Base-by-base conservation (phyloP, 1,140 invertebrate species). In the Hylaeus anthracinus region DNA sequence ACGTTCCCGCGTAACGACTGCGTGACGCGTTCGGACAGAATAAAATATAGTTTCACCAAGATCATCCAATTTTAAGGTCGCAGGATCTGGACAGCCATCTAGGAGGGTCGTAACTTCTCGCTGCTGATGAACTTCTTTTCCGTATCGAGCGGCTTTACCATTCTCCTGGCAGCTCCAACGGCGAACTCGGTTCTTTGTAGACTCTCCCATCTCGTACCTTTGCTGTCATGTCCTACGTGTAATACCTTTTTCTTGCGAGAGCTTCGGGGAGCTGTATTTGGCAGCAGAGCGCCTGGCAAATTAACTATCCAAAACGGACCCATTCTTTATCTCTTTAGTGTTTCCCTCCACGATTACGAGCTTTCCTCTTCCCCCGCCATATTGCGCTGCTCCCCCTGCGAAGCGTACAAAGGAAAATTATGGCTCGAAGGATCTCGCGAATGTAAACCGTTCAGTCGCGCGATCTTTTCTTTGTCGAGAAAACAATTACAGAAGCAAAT, bases 251-350 rank as follows among this genome's bases (percentile, higher is more conserved):
- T 64, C n/a, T 64, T 79, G 55, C 37, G 8, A 41, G 15, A 8
- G 14, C 58, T 14, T 41, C 9, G 5, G 12, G 12, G 0, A 1
- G 9, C 45, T n/a, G n/a, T 51, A 71, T 53, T 43, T 37, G 43
- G n/a, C 37, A 67, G 12, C 63, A 51, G 8, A 58, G 41, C 67
- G 55, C 51, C 66, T 69, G 55, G 53, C 9, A 79, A 79, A 79
- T 79, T 79, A 79, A 51, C 51, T 66, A 66, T 45, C 61, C 58
- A 45, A 75, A n/a, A 45, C 64, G 64, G 8, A 14, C 12, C 5
- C 14, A 69, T 37, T 15, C 37, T 5, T 55, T 48, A 48, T 48
- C 45, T 8, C 0, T 48, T 8, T 48, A 48, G 45, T 79, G 72
- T 63, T 51, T 37, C 53, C 51, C 39, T 53, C 15, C 69, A 60